Percentiles rank a stretch among this genome's conserved stretches.
phyloP scores from a whole-genome alignment of 2,888 invertebrate species.

The Lysandra coridon region DNA sequence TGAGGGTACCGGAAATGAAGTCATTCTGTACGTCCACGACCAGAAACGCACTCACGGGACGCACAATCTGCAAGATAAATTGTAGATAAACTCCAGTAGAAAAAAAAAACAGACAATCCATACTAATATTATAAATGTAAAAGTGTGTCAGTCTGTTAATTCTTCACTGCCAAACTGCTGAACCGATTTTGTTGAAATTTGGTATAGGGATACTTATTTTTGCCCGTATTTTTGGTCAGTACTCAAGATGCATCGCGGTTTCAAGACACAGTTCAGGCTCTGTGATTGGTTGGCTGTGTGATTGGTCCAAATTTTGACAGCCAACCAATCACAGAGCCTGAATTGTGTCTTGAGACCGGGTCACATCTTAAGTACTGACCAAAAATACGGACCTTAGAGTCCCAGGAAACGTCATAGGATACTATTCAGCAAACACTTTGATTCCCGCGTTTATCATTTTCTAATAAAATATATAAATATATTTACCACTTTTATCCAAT shows the following conservation, averaged over 20 bases:
- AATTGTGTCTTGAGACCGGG: too few relatives aligned
- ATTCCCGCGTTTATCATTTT: neutral
- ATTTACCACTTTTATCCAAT: slow-evolving; percentile 92
- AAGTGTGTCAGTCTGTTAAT: too few relatives aligned
- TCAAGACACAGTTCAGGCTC: too few relatives aligned
- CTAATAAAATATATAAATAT: neutral
- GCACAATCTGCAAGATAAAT: slow-evolving; percentile 83
- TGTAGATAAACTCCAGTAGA: too few relatives aligned
- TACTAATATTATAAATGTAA: neutral
- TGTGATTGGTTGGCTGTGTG: too few relatives aligned
- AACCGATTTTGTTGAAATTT: neutral
- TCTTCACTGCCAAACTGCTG: neutral
- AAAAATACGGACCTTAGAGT: neutral
- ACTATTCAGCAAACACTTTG: too few relatives aligned
- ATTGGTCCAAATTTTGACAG: too few relatives aligned
- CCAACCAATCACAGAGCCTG: too few relatives aligned
- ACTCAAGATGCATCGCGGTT: too few relatives aligned
- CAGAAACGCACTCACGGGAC: slow-evolving; percentile 92
- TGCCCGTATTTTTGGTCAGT: too few relatives aligned
- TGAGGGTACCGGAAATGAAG: slow-evolving; percentile 96
- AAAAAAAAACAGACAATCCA: neutral
- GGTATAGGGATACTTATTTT: neutral
- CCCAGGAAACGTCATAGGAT: neutral
- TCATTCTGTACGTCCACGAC: slow-evolving; percentile 99
- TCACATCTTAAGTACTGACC: too few relatives aligned